phyloP scores from a whole-genome alignment of 2,797 vertebrate genomes.

The Sebastes itinus region DNA sequence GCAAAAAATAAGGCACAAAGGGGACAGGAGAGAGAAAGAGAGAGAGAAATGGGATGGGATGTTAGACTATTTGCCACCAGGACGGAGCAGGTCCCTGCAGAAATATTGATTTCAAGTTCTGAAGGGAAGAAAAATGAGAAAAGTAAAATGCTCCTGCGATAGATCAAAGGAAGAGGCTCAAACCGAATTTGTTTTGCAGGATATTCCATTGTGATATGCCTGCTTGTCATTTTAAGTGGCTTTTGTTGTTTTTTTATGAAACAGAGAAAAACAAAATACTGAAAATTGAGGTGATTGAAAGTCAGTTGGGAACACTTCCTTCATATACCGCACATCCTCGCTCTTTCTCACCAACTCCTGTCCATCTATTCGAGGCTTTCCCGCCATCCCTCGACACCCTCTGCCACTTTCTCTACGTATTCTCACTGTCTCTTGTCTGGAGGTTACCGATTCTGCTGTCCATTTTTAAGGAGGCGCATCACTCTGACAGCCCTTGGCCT shows the following conservation, averaged over 20 bases:
- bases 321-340: not conserved
- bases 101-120: constrained; percentile 78
- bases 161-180: constrained; percentile 66
- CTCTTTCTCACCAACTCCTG: constrained; percentile 12
- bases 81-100: constrained; percentile 65
- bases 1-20: constrained; percentile 43
- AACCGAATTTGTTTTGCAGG: constrained; percentile 58
- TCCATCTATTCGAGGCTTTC: constrained; percentile 21
- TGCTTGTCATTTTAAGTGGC: constrained; percentile 60
- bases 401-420: constrained; percentile 33
- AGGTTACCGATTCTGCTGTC: constrained; percentile 46
- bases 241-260: constrained; percentile 58
- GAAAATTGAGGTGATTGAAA: constrained; percentile 25
- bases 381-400: constrained; percentile 12
- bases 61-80: constrained; percentile 79
- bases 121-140: constrained; percentile 63
- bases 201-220: constrained; percentile 59
- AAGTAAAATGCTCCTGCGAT: constrained; percentile 63
- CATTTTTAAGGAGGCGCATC: constrained; percentile 50
- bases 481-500: constrained; percentile 58
- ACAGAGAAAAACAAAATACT: constrained; percentile 24
- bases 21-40: constrained; percentile 24
- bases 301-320: constrained; percentile 30
- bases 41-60: constrained; percentile 68
- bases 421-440: constrained; percentile 38